Evolutionary conservation across 2,113 vertebrate species (phyloP).

Genomic region (Gymnorhina tibicen): DNA sequence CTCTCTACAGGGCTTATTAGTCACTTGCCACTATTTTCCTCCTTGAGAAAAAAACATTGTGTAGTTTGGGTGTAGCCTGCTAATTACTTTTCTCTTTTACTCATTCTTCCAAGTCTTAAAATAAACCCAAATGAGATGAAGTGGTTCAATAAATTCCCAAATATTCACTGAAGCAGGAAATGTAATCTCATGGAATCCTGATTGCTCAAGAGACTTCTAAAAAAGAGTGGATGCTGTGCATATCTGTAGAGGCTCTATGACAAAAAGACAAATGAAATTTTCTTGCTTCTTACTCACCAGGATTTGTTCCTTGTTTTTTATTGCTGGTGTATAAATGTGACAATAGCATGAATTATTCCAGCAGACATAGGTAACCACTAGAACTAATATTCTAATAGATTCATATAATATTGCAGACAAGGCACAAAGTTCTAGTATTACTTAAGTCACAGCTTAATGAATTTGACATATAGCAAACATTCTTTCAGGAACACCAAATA

Average conservation of each 20-base stretch:
- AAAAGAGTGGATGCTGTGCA: not conserved
- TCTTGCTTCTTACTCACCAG: not conserved
- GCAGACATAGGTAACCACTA: not conserved
- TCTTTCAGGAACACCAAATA: not conserved
- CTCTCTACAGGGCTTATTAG: not conserved
- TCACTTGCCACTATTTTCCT: not conserved
- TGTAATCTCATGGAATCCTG: conserved; percentile 20
- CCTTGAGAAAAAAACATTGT: not conserved
- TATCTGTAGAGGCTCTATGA: not conserved
- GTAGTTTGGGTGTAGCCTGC: not conserved
- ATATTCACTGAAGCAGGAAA: conserved; percentile 32
- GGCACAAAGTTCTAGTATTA: not conserved
- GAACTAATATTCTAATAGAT: not conserved
- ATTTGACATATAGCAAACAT: not conserved
- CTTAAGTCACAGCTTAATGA: not conserved
- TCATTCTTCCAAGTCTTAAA: not conserved
- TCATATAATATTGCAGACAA: not conserved
- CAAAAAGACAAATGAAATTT: not conserved
- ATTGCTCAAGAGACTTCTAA: not conserved
- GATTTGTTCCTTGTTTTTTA: not conserved
- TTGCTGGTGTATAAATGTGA: not conserved
- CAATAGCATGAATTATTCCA: not conserved
- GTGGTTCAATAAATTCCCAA: not conserved
- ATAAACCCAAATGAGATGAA: not conserved
- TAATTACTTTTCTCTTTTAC: not conserved